Evolutionary conservation across 1,140 invertebrate species (phyloP).

Genomic region (Brachionus plicatilis): DNA sequence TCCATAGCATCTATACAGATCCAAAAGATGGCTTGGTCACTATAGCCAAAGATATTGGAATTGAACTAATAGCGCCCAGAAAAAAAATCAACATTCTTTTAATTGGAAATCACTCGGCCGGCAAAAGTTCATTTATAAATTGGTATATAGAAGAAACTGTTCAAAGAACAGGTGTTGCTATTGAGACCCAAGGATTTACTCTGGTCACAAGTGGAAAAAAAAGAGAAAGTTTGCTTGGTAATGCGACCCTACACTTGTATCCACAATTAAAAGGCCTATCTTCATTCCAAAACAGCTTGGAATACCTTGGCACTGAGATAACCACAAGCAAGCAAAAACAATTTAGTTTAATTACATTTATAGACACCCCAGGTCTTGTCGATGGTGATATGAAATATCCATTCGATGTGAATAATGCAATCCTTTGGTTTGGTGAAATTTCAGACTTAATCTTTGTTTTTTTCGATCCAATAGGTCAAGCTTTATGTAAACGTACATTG

Average conservation of each 20-base stretch:
- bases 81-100: constrained; percentile 63
- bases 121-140: constrained; percentile 65
- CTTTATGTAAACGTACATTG: constrained; percentile 62
- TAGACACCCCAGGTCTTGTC: constrained; percentile 64
- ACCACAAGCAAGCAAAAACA: constrained; percentile 62
- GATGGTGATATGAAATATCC: constrained; percentile 66
- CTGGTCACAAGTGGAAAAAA: constrained; percentile 62
- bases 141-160: constrained; percentile 65
- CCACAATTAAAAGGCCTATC: constrained; percentile 49
- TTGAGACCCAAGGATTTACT: constrained; percentile 63
- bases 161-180: constrained; percentile 63
- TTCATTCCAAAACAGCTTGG: constrained; percentile 46
- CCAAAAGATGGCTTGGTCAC: constrained; percentile 57
- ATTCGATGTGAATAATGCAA: constrained; percentile 63
- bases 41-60: constrained; percentile 28
- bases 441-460: constrained; percentile 64
- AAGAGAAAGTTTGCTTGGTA: constrained; percentile 61
- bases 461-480: constrained; percentile 65
- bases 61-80: constrained; percentile 58
- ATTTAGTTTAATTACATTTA: constrained; percentile 63
- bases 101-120: constrained; percentile 64
- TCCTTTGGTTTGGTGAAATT: constrained; percentile 61
- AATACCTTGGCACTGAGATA: constrained; percentile 62
- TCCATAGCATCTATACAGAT: constrained; percentile 60
- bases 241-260: constrained; percentile 62